phyloP scores from a whole-genome alignment of 1,140 invertebrate genomes.

The Solenopsis invicta region DNA sequence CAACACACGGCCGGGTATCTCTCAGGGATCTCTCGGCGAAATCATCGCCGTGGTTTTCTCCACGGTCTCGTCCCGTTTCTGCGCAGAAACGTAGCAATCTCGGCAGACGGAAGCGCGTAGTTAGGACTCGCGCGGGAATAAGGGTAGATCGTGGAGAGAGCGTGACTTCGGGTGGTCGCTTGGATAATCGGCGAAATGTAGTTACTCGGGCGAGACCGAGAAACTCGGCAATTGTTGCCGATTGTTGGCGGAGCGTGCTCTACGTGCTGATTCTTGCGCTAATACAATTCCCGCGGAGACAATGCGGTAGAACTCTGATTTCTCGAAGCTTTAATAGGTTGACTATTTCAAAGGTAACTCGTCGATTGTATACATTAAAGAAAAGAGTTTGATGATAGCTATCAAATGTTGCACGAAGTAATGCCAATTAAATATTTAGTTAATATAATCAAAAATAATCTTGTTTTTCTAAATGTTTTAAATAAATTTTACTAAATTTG shows the following conservation, averaged over 20 bases:
- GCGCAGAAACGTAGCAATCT: constrained; percentile 57
- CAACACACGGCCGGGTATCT: not conserved
- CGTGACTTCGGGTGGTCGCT: constrained; percentile 44
- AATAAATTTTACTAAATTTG: too few relatives aligned
- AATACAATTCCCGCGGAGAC: constrained; percentile 10
- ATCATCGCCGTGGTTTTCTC: constrained; percentile 41
- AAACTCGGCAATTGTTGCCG: not conserved
- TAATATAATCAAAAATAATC: too few relatives aligned
- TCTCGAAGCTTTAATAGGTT: not conserved
- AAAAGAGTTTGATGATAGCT: too few relatives aligned
- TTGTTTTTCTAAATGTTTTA: too few relatives aligned
- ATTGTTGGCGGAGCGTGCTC: constrained; percentile 3
- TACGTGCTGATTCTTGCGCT: not conserved
- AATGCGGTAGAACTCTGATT: not conserved
- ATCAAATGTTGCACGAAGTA: too few relatives aligned
- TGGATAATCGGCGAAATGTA: constrained; percentile 48
- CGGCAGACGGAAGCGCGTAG: constrained; percentile 61
- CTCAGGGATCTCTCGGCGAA: constrained; percentile 43
- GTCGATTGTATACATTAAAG: not conserved
- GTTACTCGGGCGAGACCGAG: constrained; percentile 39
- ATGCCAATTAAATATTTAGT: too few relatives aligned
- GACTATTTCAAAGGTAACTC: not conserved
- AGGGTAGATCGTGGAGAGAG: constrained; percentile 48
- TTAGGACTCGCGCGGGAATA: not conserved
- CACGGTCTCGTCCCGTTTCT: constrained; percentile 12